phyloP scores from a whole-genome alignment of 2,113 vertebrate genomes.

The Theropithecus gelada region DNA sequence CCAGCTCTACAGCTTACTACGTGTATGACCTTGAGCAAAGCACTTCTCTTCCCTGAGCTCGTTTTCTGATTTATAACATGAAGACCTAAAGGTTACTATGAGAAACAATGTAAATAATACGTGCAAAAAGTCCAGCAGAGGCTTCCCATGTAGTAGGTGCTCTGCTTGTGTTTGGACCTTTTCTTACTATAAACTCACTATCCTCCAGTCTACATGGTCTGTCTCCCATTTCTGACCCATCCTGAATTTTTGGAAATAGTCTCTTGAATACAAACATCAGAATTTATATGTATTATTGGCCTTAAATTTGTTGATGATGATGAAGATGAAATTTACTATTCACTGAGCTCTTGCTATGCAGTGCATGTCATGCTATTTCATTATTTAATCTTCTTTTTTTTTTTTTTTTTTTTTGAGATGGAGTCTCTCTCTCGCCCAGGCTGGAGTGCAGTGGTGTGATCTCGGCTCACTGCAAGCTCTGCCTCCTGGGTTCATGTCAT shows the following conservation, averaged over 20 bases:
- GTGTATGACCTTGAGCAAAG: neutral
- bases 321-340: neutral
- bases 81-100: neutral
- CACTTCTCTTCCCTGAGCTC: neutral
- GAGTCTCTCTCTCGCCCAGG: too few relatives aligned
- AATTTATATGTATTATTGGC: neutral
- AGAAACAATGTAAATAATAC: neutral
- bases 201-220: neutral
- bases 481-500: too few relatives aligned
- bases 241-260: neutral
- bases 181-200: neutral
- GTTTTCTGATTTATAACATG: neutral
- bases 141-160: accelerated
- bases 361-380: neutral
- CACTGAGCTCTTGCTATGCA: neutral
- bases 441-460: too few relatives aligned
- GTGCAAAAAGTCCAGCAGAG: accelerated
- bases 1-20: neutral
- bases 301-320: neutral
- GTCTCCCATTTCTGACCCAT: neutral
- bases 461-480: too few relatives aligned
- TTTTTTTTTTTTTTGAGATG: too few relatives aligned
- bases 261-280: neutral
- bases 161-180: neutral
- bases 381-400: too few relatives aligned